Conservation (phyloP, 2,888 invertebrate genomes). For the Ormyrus nitidulus region DNA sequence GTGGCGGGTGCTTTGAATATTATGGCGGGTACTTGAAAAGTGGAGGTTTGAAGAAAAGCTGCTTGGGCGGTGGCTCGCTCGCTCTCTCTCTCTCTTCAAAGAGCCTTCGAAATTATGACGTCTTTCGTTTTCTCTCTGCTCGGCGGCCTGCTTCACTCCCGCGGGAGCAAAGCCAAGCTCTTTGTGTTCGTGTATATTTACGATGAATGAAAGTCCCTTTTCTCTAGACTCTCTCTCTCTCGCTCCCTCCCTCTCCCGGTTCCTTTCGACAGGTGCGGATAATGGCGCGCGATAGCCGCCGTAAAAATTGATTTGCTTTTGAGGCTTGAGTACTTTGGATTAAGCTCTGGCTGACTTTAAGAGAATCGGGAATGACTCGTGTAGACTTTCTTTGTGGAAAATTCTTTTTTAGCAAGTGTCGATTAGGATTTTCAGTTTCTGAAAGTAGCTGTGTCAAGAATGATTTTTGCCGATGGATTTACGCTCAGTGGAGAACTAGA, state of each 20-base stretch:
- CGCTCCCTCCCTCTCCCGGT: not conserved
- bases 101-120: conserved; percentile 37
- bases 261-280: conserved; percentile 33
- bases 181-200: not conserved
- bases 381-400: too few relatives aligned
- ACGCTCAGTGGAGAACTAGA: too few relatives aligned
- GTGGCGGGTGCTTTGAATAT: conserved; percentile 54
- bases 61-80: not conserved
- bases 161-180: not conserved
- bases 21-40: conserved; percentile 56
- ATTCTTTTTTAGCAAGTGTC: too few relatives aligned
- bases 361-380: conserved; percentile 14
- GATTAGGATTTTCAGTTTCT: too few relatives aligned
- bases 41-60: conserved; percentile 47
- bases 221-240: too few relatives aligned
- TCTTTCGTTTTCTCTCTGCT: conserved; percentile 10
- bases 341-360: not conserved
- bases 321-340: too few relatives aligned
- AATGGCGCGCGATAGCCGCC: conserved; percentile 12
- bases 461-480: too few relatives aligned
- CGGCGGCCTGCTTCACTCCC: not conserved
- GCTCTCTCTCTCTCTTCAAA: conserved; percentile 10
- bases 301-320: conserved; percentile 23
- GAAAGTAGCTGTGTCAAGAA: too few relatives aligned
- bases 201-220: conserved; percentile 14